Base-by-base conservation (phyloP, 2,113 vertebrate genomes). In the Alethe castanea region DNA sequence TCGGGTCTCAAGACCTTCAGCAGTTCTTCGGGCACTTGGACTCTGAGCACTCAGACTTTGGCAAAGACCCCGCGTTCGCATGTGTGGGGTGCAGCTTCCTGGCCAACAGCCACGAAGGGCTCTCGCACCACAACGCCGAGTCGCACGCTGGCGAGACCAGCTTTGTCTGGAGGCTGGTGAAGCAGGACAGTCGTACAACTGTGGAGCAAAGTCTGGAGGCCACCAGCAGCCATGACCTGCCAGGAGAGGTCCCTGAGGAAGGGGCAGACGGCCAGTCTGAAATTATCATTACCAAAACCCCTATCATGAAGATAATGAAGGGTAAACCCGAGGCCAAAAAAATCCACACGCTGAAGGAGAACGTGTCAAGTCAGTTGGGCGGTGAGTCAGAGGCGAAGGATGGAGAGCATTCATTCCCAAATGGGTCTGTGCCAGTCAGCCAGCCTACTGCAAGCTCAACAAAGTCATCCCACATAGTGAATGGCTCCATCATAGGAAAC, bases 231-330 rank as follows among this genome's bases (percentile, higher is more conserved):
- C 93, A 97, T 2, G 97, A 98, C 29, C 57, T 47, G 11, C 47
- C 48, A 0, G 87, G 91, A 29, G 97, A 98, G 42, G 71, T 87
- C 38, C 92, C 85, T 23, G 94, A 97, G 2, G 98, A 98, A 89
- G 97, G 88, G 70, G 80, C 96, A 35, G 96, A 97, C 0, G 38
- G 98, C 85, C 98, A 98, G 86, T 97, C 97, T 1, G 99, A 99
- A 94, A 99, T 99, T 95, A 98, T 99, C 53, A 99, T 99, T 91
- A 99, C 98, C 87, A 99, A 99, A 98, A 99, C 99, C 4, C 99
- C 99, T 38, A 99, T 99, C 94, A 99, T 99, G 99, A 99, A 98
- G 97, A 99, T 99, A 98, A 98, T 99, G 94, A 99, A 99, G 97
- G 98, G 98, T 80, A 99, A 99, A 97, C 97, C 98, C 0, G 99